Evolutionary conservation across 2,113 vertebrate genomes (phyloP).

Genomic region (Leptodactylus fuscus): DNA sequence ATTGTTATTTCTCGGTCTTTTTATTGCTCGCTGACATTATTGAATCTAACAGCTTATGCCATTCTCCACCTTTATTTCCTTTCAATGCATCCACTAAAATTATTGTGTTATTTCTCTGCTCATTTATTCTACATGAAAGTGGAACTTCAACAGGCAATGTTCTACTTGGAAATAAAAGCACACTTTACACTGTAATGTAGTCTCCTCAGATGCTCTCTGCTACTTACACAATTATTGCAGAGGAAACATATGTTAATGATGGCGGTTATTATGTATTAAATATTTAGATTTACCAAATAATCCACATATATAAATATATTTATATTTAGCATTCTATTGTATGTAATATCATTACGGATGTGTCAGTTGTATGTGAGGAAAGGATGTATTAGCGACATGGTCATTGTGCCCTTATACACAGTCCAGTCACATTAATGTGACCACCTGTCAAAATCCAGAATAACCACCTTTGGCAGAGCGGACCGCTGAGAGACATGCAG

Average conservation of each 20-base stretch:
- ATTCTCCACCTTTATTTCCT: constrained; percentile 54
- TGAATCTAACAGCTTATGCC: constrained; percentile 51
- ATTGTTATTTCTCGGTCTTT: constrained; percentile 58
- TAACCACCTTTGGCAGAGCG: too few relatives aligned
- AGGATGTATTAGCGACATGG: neutral
- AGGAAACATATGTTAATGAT: constrained; percentile 19
- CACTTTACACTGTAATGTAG: neutral
- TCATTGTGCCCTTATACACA: too few relatives aligned
- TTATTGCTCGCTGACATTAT: constrained; percentile 55
- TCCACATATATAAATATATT: too few relatives aligned
- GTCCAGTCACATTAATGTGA: too few relatives aligned
- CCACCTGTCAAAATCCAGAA: too few relatives aligned
- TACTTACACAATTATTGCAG: constrained; percentile 1
- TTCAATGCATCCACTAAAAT: constrained; percentile 51
- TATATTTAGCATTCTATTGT: neutral
- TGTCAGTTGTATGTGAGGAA: neutral
- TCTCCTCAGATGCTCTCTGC: constrained; percentile 19
- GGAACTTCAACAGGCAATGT: constrained; percentile 34
- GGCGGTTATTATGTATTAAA: neutral
- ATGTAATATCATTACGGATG: neutral
- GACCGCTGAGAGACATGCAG: too few relatives aligned
- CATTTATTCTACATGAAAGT: constrained; percentile 38
- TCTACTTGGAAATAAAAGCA: constrained; percentile 30
- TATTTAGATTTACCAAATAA: neutral
- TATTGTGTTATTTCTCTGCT: constrained; percentile 46